Percentiles rank a stretch among this genome's conserved stretches.
These are phyloP conservation scores for Ecliptopera silaceata DNA, from an alignment of 2,888 invertebrate genomes.

Conservation along the genomic window DNA sequence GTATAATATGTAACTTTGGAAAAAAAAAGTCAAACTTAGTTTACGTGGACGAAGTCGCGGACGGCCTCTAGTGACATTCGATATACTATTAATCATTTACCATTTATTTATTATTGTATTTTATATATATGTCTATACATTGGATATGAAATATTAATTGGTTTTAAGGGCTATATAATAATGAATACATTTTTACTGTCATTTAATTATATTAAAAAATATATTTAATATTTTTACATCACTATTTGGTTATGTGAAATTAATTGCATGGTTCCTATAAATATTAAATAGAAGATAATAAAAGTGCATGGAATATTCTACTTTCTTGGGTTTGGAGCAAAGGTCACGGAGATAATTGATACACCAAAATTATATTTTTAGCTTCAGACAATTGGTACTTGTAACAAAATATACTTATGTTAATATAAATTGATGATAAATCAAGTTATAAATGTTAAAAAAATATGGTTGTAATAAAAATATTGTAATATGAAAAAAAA, in stretches of 20 bases:
- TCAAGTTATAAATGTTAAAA: too few relatives aligned
- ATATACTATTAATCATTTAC: neutral
- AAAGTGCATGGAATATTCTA: constrained; percentile 23
- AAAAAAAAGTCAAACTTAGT: too few relatives aligned
- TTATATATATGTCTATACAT: constrained; percentile 4
- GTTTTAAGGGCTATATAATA: constrained; percentile 29
- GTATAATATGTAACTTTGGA: too few relatives aligned
- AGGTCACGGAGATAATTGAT: constrained; percentile 25
- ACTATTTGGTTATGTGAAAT: constrained; percentile 13
- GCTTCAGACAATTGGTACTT: too few relatives aligned
- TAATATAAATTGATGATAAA: too few relatives aligned
- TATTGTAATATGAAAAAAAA: too few relatives aligned
- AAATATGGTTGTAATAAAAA: too few relatives aligned
- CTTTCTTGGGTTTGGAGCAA: constrained; percentile 6
- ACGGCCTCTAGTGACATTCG: too few relatives aligned
- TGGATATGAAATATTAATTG: constrained; percentile 4
- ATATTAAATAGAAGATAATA: constrained; percentile 4
- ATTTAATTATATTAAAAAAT: constrained; percentile 15
- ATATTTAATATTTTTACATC: constrained; percentile 5
- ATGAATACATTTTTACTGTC: constrained; percentile 38
- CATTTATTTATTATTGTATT: neutral
- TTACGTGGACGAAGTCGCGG: too few relatives aligned
- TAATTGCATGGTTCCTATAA: constrained; percentile 6
- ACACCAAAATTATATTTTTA: too few relatives aligned
- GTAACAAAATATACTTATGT: too few relatives aligned